Evolutionary conservation across 2,113 vertebrate genomes (phyloP).

Genomic region (Tachuris rubrigastra): DNA sequence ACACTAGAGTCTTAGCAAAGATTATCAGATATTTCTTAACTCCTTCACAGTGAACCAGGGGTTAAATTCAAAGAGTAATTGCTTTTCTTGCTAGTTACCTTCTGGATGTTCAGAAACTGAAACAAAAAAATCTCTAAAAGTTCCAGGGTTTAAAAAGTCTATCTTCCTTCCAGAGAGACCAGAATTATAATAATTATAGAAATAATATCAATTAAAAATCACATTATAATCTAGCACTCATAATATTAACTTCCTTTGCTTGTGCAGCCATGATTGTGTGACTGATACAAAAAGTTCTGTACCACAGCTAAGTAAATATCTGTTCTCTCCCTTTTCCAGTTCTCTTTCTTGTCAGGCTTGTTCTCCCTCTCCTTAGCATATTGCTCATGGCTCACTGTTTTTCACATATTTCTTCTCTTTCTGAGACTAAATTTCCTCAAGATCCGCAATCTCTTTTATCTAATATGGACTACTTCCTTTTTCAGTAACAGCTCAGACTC

Average conservation of each 20-base stretch:
- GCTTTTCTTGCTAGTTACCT: neutral
- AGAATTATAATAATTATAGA: neutral
- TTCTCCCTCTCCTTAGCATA: neutral
- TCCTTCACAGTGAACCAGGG: neutral
- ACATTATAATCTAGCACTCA: neutral
- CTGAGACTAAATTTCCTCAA: neutral
- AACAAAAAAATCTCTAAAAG: neutral
- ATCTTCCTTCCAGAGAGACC: neutral
- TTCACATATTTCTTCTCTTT: neutral
- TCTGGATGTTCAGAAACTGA: neutral
- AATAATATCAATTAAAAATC: neutral
- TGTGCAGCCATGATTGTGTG: neutral
- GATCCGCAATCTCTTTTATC: neutral
- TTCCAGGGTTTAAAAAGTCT: neutral
- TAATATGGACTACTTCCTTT: neutral
- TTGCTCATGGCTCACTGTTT: neutral
- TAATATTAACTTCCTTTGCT: neutral
- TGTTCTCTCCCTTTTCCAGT: neutral
- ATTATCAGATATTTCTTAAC: neutral
- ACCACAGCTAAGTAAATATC: neutral
- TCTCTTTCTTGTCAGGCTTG: neutral
- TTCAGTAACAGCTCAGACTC: neutral
- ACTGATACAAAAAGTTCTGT: neutral
- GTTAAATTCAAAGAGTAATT: neutral
- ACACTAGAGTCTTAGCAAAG: neutral